phyloP scores from a whole-genome alignment of 2,797 vertebrate genomes.

The Choloepus didactylus region DNA sequence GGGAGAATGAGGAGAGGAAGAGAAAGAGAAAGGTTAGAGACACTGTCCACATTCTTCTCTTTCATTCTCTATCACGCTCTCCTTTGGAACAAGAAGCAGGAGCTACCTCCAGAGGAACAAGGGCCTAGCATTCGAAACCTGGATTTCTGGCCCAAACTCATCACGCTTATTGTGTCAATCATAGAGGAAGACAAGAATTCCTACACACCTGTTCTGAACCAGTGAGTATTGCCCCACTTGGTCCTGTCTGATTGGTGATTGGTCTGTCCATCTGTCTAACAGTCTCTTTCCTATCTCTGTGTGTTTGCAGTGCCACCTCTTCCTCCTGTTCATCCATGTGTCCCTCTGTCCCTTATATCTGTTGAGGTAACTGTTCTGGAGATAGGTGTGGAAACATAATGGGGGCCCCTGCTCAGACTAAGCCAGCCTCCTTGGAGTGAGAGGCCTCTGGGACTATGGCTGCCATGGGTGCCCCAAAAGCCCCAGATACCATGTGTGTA shows the following conservation, averaged over 20 bases:
- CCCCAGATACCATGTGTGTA: slow-evolving; percentile 65
- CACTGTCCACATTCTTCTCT: neutral
- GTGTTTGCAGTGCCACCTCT: slow-evolving; percentile 85
- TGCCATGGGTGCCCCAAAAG: slow-evolving; percentile 59
- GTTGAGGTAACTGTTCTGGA: slow-evolving; percentile 89
- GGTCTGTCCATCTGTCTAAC: slow-evolving; percentile 83
- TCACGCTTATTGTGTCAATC: slow-evolving; percentile 98
- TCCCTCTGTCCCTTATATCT: slow-evolving; percentile 89
- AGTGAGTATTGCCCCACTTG: slow-evolving; percentile 90
- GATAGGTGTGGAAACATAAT: slow-evolving; percentile 79
- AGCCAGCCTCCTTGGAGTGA: slow-evolving; percentile 83
- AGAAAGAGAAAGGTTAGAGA: slow-evolving; percentile 24
- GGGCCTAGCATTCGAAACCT: slow-evolving; percentile 97
- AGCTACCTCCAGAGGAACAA: slow-evolving; percentile 95
- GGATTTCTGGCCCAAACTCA: slow-evolving; percentile 99
- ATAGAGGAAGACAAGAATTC: slow-evolving; percentile 99
- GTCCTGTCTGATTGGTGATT: slow-evolving; percentile 58
- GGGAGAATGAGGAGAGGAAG: neutral
- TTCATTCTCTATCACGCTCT: slow-evolving; percentile 23
- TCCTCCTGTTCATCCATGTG: slow-evolving; percentile 86
- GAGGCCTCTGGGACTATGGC: slow-evolving; percentile 79
- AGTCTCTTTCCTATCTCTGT: slow-evolving; percentile 85
- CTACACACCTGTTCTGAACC: slow-evolving; percentile 97
- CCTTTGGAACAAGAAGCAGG: slow-evolving; percentile 92
- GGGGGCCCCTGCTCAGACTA: slow-evolving; percentile 54